A percentile compares a stretch with the other conserved stretches of the same genome.
Evolutionary conservation across 1,140 invertebrate genomes (phyloP).

Genomic region (Ceratina calcarata): DNA sequence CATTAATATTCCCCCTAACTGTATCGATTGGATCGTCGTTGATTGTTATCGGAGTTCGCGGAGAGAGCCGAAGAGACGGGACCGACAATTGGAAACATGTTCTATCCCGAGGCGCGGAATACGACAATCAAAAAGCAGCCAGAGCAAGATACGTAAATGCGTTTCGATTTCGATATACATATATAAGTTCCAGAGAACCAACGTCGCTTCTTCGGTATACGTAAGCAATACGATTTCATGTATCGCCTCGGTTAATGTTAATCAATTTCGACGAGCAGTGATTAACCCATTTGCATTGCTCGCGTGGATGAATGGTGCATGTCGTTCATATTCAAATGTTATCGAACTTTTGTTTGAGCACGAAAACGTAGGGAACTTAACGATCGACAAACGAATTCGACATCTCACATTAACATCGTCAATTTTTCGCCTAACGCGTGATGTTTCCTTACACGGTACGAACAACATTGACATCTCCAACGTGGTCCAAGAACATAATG

Average conservation of each 20-base stretch:
- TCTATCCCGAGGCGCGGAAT: constrained; percentile 16
- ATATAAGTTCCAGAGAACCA: neutral
- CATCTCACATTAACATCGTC: no score
- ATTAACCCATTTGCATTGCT: no score
- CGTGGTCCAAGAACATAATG: no score
- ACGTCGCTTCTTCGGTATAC: constrained; percentile 16
- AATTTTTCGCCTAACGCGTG: no score
- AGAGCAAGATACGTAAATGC: neutral
- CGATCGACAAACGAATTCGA: no score
- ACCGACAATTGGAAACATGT: neutral
- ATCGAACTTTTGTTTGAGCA: no score
- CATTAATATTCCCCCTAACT: constrained; percentile 21
- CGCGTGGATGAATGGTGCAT: no score
- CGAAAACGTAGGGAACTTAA: no score
- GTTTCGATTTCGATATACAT: constrained; percentile 1
- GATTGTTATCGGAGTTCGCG: constrained; percentile 1
- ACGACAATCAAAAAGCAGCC: constrained; percentile 40
- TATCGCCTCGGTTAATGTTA: neutral
- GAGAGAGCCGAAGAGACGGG: constrained; percentile 24
- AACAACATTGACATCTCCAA: no score
- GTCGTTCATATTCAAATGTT: no score
- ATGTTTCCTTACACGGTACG: no score
- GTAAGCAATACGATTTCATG: neutral
- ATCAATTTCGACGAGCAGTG: neutral
- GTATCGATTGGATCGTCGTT: neutral